Evolutionary conservation across 2,797 vertebrate species (phyloP), one percentile per base, ranked within the genome.

Genomic region (Sitta carolinensis): DNA sequence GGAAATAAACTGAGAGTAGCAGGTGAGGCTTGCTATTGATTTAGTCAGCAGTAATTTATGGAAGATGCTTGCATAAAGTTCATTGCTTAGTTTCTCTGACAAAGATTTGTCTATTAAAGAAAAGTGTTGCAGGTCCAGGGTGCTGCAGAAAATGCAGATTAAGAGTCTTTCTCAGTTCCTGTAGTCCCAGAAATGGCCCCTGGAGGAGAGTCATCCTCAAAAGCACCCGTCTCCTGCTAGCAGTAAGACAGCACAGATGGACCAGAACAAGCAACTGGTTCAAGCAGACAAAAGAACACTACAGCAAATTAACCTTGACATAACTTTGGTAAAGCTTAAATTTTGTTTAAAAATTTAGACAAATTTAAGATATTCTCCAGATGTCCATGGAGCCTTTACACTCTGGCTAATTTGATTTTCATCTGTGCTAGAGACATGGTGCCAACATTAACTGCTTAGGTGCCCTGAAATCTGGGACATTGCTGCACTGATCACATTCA

Each of bases 51-150:
- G 47, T 90, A 81, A 84, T 82, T 76, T 58, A 80, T 66, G 61
- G 81, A 82, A 92, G 72, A 70, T 32, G 38, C 67, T 64, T 68
- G 84, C 77, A 78, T 92, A 67, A 96, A 92, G 76, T 93, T 94
- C 79, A 89, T 52, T 85, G 77, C 27, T 86, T 90, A 58, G 66
- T 93, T 89, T 92, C 64, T 91, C 62, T 89, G 78, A 74, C 38
- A 81, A 73, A 97, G 74, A 73, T 85, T 95, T 96, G 13, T 36
- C 68, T 81, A 36, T 77, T 83, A 85, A 94, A 93, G 40, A 93
- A 75, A 85, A 93, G 34, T 7, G 3, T 59, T 72, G 17, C 68
- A 59, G 43, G 78, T 88, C 77, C 75, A 90, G 69, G 17, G 51
- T 78, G 83, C 76, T 90, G 45, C 6, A 5, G 47, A 30, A 95